phyloP scores from a whole-genome alignment of 2,113 vertebrate genomes.

The Brachypodius melanocephalos region DNA sequence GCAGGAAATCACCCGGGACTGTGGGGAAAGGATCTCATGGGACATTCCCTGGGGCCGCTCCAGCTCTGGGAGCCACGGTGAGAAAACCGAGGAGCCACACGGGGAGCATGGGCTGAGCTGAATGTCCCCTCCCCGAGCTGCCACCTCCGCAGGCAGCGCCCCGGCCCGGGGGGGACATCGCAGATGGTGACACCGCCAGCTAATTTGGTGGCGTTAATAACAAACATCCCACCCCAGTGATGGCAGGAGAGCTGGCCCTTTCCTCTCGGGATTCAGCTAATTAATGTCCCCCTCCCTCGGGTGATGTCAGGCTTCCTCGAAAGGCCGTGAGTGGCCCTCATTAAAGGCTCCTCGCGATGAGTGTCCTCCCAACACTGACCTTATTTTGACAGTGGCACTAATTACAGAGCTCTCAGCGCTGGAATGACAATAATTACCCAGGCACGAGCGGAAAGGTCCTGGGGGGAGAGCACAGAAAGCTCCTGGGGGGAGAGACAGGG shows the following conservation, averaged over 20 bases:
- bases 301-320: neutral
- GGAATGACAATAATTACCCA: neutral
- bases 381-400: neutral
- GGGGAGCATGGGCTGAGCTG: fast-evolving
- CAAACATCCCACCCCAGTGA: neutral
- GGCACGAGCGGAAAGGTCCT: neutral
- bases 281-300: slow-evolving; percentile 3
- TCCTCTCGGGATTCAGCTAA: neutral
- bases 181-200: neutral
- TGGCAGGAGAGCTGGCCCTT: neutral
- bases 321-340: neutral
- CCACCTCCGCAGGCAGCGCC: fast-evolving
- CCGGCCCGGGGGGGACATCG: neutral
- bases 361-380: neutral
- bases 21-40: fast-evolving
- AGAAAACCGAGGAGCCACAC: fast-evolving
- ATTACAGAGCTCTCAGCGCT: neutral
- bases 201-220: neutral
- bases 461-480: too few relatives aligned
- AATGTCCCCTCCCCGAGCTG: neutral
- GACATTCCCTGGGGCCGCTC: neutral
- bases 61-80: fast-evolving
- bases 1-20: fast-evolving
- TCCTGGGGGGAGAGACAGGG: neutral
- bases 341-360: neutral